These are phyloP conservation scores for Artibeus jamaicensis DNA, from an alignment of 2,797 vertebrate genomes.

Conservation along the genomic window DNA sequence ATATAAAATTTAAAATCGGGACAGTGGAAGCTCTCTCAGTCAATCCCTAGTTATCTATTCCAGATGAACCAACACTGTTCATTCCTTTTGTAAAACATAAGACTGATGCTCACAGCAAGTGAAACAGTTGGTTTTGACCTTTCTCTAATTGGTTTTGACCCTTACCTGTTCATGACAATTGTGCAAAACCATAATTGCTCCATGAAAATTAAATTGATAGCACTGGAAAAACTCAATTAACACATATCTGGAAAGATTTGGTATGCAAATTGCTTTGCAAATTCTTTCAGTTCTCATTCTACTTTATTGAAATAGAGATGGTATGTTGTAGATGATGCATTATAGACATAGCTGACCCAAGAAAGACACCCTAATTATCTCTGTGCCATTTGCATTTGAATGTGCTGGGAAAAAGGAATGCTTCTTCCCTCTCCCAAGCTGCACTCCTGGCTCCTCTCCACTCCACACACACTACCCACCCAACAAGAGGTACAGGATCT, in stretches of 20 bases:
- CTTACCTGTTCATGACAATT: background rate
- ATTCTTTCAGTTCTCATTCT: background rate
- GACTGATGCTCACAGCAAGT: background rate
- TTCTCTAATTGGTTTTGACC: background rate
- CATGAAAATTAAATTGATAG: slow-evolving; percentile 1
- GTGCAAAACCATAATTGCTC: background rate
- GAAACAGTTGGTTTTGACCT: background rate
- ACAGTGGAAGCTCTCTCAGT: background rate
- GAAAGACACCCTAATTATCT: background rate
- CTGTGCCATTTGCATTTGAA: background rate
- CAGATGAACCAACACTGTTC: background rate
- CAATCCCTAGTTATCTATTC: background rate
- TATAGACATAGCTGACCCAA: background rate
- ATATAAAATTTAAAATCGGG: background rate
- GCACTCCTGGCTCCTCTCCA: background rate
- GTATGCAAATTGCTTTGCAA: background rate
- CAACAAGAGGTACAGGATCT: background rate
- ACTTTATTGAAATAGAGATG: background rate
- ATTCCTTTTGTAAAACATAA: background rate
- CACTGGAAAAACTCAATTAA: background rate
- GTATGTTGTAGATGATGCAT: background rate
- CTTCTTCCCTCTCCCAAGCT: background rate
- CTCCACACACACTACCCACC: background rate
- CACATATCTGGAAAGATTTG: background rate
- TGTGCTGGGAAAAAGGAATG: background rate